Conservation (phyloP, 2,797 vertebrate genomes). For the Coregonus ussuriensis region DNA sequence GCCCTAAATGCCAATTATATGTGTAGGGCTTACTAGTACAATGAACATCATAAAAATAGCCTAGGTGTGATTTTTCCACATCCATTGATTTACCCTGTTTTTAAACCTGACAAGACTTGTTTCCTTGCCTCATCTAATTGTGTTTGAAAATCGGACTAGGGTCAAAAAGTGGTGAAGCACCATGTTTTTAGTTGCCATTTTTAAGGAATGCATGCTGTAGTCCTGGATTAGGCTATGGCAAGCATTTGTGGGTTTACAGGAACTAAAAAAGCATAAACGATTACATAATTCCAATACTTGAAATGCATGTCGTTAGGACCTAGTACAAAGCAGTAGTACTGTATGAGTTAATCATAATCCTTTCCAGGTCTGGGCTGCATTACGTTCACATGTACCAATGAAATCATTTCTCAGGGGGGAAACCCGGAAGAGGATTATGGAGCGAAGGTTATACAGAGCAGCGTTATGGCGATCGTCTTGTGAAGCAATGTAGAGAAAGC, state of each 20-base stretch:
- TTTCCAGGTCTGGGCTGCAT: neutral
- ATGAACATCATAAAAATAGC: neutral
- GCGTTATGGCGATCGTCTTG: conserved; percentile 3
- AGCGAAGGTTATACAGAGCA: neutral
- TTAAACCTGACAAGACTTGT: neutral
- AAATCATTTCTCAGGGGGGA: conserved; percentile 42
- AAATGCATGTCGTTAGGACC: neutral
- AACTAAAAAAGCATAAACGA: neutral
- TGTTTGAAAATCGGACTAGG: neutral
- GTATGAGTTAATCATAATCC: neutral
- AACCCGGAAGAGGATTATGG: conserved; percentile 64
- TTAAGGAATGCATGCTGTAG: neutral
- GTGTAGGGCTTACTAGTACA: neutral
- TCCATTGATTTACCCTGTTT: neutral
- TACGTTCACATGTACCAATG: conserved; percentile 38
- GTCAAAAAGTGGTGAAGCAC: neutral
- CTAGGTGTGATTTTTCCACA: too few relatives aligned
- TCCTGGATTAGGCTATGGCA: neutral
- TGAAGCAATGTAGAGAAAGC: neutral
- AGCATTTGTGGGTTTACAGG: neutral
- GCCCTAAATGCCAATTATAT: neutral
- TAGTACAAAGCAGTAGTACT: neutral
- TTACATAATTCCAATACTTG: neutral
- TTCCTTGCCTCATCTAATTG: neutral
- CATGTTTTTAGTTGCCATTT: neutral